A percentile compares a stretch with the other conserved stretches of the same genome.
Conservation (phyloP, 2,113 vertebrate species). For the Acinonyx jubatus region DNA sequence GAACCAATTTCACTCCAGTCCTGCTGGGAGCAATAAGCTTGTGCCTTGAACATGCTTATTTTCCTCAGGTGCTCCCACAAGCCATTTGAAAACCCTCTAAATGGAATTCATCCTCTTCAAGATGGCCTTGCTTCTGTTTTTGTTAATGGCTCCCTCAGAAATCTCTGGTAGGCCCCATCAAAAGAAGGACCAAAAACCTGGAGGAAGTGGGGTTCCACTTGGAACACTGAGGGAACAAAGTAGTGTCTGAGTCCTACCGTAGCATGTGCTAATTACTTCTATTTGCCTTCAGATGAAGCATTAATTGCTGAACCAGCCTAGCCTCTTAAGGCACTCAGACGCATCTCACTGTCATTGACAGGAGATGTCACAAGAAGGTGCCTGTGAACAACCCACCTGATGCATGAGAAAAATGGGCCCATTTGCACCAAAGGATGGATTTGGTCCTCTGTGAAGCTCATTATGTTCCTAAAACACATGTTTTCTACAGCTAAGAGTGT, state of each 20-base stretch:
- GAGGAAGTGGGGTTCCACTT: background rate
- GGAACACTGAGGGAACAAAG: background rate
- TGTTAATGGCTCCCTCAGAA: conserved; percentile 59
- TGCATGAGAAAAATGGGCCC: background rate
- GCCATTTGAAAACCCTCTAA: conserved; percentile 46
- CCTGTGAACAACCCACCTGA: background rate
- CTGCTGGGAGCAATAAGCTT: background rate
- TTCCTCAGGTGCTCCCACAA: background rate
- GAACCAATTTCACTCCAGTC: conserved; percentile 16
- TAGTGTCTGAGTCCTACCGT: background rate
- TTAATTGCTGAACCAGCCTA: background rate
- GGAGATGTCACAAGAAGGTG: background rate
- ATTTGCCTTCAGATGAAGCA: background rate
- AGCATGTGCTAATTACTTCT: background rate
- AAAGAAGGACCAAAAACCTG: background rate
- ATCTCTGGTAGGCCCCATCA: background rate
- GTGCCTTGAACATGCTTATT: conserved; percentile 28
- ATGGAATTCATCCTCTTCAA: conserved; percentile 62
- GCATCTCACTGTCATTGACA: background rate
- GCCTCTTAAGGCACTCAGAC: background rate
- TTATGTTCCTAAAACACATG: background rate
- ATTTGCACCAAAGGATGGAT: background rate
- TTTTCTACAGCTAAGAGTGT: background rate
- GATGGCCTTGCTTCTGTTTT: conserved; percentile 30
- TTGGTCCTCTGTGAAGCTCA: background rate